Evolutionary conservation across 30 jellyfish, hydroid and myxozoan species (phyloP).

Genomic region (Catostylus mosaicus): DNA sequence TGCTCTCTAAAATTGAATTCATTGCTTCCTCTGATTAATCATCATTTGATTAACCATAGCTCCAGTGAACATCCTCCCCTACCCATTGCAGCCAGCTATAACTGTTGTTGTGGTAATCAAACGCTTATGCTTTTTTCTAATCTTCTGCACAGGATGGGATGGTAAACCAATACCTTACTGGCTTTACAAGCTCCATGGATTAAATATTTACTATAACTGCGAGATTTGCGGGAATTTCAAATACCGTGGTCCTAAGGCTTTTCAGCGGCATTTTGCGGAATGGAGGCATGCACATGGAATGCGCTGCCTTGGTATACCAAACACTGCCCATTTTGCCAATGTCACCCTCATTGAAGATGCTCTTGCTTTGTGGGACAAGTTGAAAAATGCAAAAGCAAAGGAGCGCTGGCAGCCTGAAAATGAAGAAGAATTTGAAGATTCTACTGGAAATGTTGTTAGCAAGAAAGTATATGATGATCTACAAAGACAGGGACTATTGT

Average conservation of each 20-base stretch:
- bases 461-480: conserved; percentile 90
- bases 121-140: too few relatives aligned
- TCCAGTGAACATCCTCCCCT: too few relatives aligned
- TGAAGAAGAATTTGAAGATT: conserved; percentile 97
- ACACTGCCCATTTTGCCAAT: conserved; percentile 97
- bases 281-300: conserved; percentile 99
- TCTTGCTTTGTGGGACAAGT: conserved; percentile 88
- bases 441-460: conserved; percentile 93
- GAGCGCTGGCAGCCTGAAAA: conserved; percentile 96
- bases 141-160: conserved; percentile 83
- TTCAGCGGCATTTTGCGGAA: conserved; percentile 97
- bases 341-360: conserved; percentile 96
- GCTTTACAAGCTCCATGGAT: conserved; percentile 95
- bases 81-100: too few relatives aligned
- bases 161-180: conserved; percentile 98
- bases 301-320: conserved; percentile 96
- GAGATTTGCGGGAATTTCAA: conserved; percentile 94
- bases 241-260: conserved; percentile 99
- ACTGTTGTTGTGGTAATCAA: too few relatives aligned
- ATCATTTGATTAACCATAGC: too few relatives aligned
- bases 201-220: conserved; percentile 90
- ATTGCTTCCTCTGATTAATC: too few relatives aligned
- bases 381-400: conserved; percentile 77
- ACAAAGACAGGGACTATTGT: conserved; percentile 93
- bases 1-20: too few relatives aligned